Evolutionary conservation across 2,797 vertebrate species (phyloP).

Genomic region (Melanotaenia pygmaea): DNA sequence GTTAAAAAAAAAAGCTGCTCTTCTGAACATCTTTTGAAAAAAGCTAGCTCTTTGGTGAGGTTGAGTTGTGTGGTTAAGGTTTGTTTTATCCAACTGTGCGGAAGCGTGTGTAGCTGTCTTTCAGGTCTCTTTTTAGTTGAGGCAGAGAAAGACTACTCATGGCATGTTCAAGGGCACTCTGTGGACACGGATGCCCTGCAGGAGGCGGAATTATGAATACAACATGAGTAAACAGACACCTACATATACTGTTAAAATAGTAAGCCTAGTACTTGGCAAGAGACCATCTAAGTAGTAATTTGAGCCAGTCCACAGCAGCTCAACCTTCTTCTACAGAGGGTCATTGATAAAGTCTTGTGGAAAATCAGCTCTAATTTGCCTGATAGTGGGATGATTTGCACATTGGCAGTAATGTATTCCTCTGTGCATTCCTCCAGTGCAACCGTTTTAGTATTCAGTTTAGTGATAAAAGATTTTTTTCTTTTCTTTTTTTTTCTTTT

Average conservation of each 20-base stretch:
- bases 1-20: constrained; percentile 50
- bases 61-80: constrained; percentile 84
- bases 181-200: constrained; percentile 80
- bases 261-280: constrained; percentile 65
- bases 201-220: constrained; percentile 82
- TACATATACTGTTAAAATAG: constrained; percentile 82
- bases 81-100: constrained; percentile 87
- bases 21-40: constrained; percentile 80
- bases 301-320: constrained; percentile 66
- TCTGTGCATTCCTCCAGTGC: constrained; percentile 77
- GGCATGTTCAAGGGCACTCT: constrained; percentile 83
- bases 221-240: constrained; percentile 84
- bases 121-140: constrained; percentile 83
- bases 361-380: constrained; percentile 75
- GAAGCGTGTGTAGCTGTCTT: constrained; percentile 85
- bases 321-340: constrained; percentile 65
- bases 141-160: constrained; percentile 82
- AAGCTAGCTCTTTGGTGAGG: constrained; percentile 81
- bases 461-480: constrained; percentile 77
- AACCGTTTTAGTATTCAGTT: constrained; percentile 74
- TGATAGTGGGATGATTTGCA: constrained; percentile 74
- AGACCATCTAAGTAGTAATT: constrained; percentile 69
- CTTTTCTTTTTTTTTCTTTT: constrained; percentile 57
- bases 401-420: constrained; percentile 78
- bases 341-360: constrained; percentile 76